Conservation (phyloP, 2,888 invertebrate genomes). For the Limulus polyphemus region DNA sequence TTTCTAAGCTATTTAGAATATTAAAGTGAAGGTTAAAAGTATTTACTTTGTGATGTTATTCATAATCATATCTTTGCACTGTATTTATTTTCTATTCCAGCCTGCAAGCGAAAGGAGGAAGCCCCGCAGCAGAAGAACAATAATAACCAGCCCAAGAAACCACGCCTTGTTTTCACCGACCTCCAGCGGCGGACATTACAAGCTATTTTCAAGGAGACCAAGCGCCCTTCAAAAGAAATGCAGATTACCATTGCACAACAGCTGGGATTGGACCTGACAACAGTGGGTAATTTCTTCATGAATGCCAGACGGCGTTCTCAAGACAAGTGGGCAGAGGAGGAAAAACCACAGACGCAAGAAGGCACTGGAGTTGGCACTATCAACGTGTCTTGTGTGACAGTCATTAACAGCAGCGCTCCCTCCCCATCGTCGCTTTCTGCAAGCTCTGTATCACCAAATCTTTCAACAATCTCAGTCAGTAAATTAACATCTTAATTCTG, state of each 20-base stretch:
- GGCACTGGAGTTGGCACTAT: too few relatives aligned
- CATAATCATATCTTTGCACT: too few relatives aligned
- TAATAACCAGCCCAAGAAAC: constrained; percentile 79
- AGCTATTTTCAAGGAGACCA: constrained; percentile 99
- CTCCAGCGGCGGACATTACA: constrained; percentile 99
- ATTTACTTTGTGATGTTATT: too few relatives aligned
- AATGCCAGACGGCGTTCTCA: constrained; percentile 81
- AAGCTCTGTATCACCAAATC: too few relatives aligned
- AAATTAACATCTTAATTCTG: too few relatives aligned
- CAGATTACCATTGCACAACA: constrained; percentile 98
- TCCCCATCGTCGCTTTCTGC: too few relatives aligned
- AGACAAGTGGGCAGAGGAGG: constrained; percentile 96
- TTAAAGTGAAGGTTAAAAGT: too few relatives aligned
- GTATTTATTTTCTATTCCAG: constrained; percentile 40
- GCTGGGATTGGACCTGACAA: constrained; percentile 89
- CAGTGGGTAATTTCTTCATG: constrained; percentile 99
- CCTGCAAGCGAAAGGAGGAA: constrained; percentile 94
- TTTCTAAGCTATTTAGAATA: too few relatives aligned
- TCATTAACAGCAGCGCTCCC: too few relatives aligned
- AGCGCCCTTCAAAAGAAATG: constrained; percentile 98
- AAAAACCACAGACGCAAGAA: background rate
- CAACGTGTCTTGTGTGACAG: too few relatives aligned
- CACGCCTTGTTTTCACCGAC: constrained; percentile 99
- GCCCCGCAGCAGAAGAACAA: constrained; percentile 18
- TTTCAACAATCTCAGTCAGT: too few relatives aligned